Evolutionary conservation across 2,888 invertebrate genomes (phyloP), one percentile per base, ranked within the genome.

Genomic region (Lymantria monacha): DNA sequence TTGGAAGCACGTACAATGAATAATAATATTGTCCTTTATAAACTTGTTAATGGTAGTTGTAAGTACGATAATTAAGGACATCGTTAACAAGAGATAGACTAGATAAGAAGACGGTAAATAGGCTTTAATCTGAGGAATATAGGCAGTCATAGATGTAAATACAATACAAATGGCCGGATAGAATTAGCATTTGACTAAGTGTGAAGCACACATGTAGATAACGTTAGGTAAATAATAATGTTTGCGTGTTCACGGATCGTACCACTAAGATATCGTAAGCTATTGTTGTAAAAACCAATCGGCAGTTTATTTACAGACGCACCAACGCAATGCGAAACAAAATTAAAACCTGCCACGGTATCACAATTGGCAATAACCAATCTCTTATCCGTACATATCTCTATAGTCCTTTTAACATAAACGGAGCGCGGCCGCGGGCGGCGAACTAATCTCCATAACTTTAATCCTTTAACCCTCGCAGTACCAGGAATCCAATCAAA

Each of bases 401-500:
- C 85, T 85, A 88, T 85, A 83, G 83, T 78, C 84, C 86, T 87
- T 87, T 89, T 89, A 88, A 88, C 88, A 89, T 87, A 86, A 87
- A 85, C 87, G 85, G 84, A 87, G 85, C 83, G 79, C 82, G 81
- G 83, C 85, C 85, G 89, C 89, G 89, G 86, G 90, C 89, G 87
- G 85, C 80, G 86, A 88, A 88, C 88, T 90, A 90, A 91, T 91
- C 91, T 91, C 90, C 90, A 90, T 91, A 91, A 91, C 86, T 90
- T 91, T 91, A 91, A 90, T 91, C 91, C 91, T 83, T 88, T 89
- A 86, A 88, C 91, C 89, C 90, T 87, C 84, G 74, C 85, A 83
- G 83, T 87, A 83, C 87, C 89, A 87, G 89, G 87, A 90, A 91
- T 91, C 90, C 91, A 91, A 91, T 91, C 91, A 91, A 90, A 91